Evolutionary conservation across 2,888 invertebrate species (phyloP).

Genomic region (Gastrophysa polygoni): DNA sequence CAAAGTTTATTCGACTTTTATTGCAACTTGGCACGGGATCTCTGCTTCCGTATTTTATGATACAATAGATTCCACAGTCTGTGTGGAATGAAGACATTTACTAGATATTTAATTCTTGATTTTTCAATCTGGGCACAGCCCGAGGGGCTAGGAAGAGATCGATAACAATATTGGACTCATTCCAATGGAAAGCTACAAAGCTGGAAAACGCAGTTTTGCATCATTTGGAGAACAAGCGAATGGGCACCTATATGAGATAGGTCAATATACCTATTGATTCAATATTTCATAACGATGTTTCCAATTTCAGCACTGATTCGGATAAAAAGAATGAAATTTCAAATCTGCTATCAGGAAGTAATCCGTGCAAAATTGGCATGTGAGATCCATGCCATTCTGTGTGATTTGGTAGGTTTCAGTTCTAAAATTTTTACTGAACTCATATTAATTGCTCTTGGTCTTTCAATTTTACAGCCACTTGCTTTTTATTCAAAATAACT

Average conservation of each 20-base stretch:
- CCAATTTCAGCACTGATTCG: too few species aligned
- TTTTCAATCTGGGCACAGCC: not conserved
- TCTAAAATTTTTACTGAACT: too few species aligned
- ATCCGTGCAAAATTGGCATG: too few species aligned
- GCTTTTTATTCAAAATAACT: too few species aligned
- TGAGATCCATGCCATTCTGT: too few species aligned
- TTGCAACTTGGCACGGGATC: slow-evolving; percentile 15
- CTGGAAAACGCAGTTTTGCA: not conserved
- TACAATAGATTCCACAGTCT: not conserved
- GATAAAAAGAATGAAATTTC: too few species aligned
- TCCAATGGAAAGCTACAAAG: not conserved
- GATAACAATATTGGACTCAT: not conserved
- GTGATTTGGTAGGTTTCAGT: too few species aligned
- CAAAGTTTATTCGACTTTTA: slow-evolving; percentile 7
- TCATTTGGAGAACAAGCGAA: not conserved
- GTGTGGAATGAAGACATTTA: not conserved
- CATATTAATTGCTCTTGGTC: too few species aligned
- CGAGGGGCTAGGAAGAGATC: not conserved
- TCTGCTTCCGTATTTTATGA: not conserved
- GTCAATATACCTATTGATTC: not conserved
- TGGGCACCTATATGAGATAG: not conserved
- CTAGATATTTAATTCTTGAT: not conserved
- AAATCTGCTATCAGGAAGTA: too few species aligned
- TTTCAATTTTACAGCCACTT: too few species aligned
- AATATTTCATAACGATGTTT: not conserved